Percentiles rank a stretch among this genome's conserved stretches.
phyloP scores from a whole-genome alignment of 1,140 invertebrate species.

The Ridgeia piscesae region DNA sequence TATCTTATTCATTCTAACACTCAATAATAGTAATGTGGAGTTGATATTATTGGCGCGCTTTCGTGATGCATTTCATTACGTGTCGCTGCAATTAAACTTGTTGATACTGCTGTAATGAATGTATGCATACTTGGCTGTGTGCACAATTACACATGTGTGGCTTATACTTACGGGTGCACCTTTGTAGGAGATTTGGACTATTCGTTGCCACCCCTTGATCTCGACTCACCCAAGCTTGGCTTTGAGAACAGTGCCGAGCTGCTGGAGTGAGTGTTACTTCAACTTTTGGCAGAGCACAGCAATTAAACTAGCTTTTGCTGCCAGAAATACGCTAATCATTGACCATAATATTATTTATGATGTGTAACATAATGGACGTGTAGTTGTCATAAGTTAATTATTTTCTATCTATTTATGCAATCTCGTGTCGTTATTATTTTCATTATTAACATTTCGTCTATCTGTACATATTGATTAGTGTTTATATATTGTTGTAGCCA shows the following conservation, averaged over 20 bases:
- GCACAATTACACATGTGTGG: neutral
- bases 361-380: no score
- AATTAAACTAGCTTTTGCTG: neutral
- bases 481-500: no score
- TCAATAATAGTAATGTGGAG: neutral
- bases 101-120: no score
- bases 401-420: no score
- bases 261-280: constrained; percentile 7
- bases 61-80: neutral
- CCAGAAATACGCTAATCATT: neutral
- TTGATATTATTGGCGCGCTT: neutral
- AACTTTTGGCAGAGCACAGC: neutral
- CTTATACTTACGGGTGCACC: neutral
- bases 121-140: no score
- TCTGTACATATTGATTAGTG: no score
- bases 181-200: constrained; percentile 11
- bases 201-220: neutral
- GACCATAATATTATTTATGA: neutral
- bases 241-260: constrained; percentile 13
- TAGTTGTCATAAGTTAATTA: no score
- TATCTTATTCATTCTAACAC: constrained; percentile 2
- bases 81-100: neutral
- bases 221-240: constrained; percentile 15
- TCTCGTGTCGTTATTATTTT: no score
- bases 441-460: no score